These are phyloP conservation scores for Salticus scenicus DNA, from an alignment of 2,888 invertebrate genomes.

Conservation along the genomic window DNA sequence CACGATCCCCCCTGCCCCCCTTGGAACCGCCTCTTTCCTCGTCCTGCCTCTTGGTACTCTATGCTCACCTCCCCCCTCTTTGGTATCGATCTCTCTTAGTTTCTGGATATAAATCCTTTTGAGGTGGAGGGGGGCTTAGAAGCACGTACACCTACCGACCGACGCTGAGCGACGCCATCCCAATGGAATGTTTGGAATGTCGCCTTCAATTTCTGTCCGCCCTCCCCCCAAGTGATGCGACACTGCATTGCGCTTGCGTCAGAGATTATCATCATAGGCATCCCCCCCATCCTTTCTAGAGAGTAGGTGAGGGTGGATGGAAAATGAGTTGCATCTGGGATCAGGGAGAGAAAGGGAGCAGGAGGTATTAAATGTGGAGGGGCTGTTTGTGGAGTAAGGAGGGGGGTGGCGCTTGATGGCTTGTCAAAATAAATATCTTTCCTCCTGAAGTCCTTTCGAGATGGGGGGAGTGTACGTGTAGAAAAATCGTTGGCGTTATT, in stretches of 20 bases:
- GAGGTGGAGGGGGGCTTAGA: conserved; percentile 4
- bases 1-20: conserved; percentile 28
- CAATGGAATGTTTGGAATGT: conserved; percentile 69
- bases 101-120: conserved; percentile 19
- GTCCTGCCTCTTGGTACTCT: conserved; percentile 16
- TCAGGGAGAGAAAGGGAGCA: background rate
- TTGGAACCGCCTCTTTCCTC: conserved; percentile 27
- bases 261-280: conserved; percentile 43
- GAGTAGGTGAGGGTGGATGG: conserved; percentile 13
- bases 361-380: conserved; percentile 19
- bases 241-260: conserved; percentile 52
- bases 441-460: conserved; percentile 12
- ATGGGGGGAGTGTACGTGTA: conserved; percentile 21
- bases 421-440: conserved; percentile 67
- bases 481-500: conserved; percentile 28
- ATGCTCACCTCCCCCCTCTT: conserved; percentile 19
- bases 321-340: conserved; percentile 38
- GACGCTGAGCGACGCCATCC: conserved; percentile 63
- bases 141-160: conserved; percentile 67
- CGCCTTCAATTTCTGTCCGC: conserved; percentile 47
- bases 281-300: conserved; percentile 3
- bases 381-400: conserved; percentile 16
- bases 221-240: conserved; percentile 10
- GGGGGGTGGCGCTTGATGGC: conserved; percentile 38
- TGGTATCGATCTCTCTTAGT: conserved; percentile 43